A percentile compares a stretch with the other conserved stretches of the same genome.
Conservation (phyloP, 2,797 vertebrate genomes). For the Parauchenoglanis ngamensis region DNA sequence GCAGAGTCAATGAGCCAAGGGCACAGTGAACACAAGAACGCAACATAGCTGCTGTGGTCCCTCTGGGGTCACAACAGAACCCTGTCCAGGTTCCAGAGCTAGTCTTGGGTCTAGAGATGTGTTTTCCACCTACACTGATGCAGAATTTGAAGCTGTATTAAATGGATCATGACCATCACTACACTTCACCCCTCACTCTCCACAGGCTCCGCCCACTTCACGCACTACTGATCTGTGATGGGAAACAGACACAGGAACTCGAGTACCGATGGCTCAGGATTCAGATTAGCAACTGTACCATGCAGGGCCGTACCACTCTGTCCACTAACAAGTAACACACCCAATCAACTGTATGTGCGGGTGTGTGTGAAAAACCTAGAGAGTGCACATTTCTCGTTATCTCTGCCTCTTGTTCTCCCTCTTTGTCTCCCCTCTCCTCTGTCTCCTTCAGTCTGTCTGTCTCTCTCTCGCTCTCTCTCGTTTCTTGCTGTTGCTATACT, state of each 20-base stretch:
- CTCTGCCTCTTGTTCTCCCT: neutral
- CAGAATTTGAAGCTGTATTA: neutral
- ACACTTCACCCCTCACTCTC: neutral
- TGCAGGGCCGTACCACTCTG: neutral
- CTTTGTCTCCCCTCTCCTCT: neutral
- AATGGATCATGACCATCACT: neutral
- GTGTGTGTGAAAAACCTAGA: neutral
- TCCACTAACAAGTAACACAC: too few relatives aligned
- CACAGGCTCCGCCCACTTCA: neutral
- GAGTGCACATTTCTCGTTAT: neutral
- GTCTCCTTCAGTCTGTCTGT: neutral
- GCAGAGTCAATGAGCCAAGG: neutral
- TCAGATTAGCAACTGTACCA: neutral
- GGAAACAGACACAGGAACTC: neutral
- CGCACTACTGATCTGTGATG: neutral
- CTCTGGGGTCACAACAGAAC: neutral
- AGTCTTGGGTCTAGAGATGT: neutral
- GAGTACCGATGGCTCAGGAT: neutral
- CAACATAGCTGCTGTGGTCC: too few relatives aligned
- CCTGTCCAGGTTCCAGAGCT: neutral
- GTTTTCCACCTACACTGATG: neutral
- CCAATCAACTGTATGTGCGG: neutral
- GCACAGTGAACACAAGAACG: neutral
- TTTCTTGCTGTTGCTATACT: slow-evolving; percentile 67
- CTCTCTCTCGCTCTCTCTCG: neutral